Base-by-base conservation (phyloP, 2,797 vertebrate genomes). In the Esox lucius region DNA sequence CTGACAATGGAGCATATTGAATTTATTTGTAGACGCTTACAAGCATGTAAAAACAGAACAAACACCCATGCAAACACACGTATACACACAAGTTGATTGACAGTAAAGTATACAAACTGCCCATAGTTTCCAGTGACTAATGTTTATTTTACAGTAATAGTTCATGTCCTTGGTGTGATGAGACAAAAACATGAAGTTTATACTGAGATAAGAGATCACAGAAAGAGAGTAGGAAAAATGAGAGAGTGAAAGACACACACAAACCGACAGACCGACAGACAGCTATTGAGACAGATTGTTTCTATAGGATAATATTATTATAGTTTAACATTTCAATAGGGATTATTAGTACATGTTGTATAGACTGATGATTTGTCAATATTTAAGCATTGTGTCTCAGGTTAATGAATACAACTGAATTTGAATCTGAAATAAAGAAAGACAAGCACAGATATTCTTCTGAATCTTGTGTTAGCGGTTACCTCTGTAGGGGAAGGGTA, bases 141-240 rank as follows among this genome's bases (percentile, higher is more conserved):
- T 70, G 68, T 53, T 7, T 87, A 77, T 85, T 46, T 85, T 86
- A 82, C 72, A 76, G 74, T 64, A 70, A 64, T 69, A 75, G 78
- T 80, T 75, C 77, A 80, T 71, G 80, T 82, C 66, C 84, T 79
- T 70, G 31, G 73, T 73, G 76, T 46, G 73, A 79, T 39, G 64
- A 76, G 77, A 53, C 72, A 80, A 79, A 83, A 78, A 76, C 64
- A 70, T 80, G 77, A 86, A 79, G 81, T 83, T 69, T 86, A 81
- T 84, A 78, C 61, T 53, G 70, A 49, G 66, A 73, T 61, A 77
- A 46, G 65, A 46, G 35, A 53, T 77, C 19, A 74, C 15, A 79
- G 68, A 24, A 61, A 51, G 53, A 70, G 79, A 24, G 56, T 16
- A 31, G 59, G 13, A 39, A 24, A 11, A 3, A 8, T 28, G 65